Base-by-base conservation (phyloP, 2,888 invertebrate species). In the Hetaerina titia region DNA sequence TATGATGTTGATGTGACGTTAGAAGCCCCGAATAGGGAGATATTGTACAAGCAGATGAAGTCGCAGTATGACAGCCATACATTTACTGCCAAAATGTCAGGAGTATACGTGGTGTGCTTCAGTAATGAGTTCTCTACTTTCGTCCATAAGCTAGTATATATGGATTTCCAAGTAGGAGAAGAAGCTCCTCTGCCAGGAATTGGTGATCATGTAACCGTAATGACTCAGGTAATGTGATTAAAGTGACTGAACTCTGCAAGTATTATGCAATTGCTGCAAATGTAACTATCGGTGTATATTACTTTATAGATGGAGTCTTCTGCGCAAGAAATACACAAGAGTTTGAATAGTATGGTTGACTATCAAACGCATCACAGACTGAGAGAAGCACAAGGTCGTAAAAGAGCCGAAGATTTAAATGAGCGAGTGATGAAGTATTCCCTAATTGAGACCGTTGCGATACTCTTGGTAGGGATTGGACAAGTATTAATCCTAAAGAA, bases 111-210 rank as follows among this genome's bases (percentile, higher is more conserved):
- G 95, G 98, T 98, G 19, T 99, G 99, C 97, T 99, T 99, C 97
- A 99, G 99, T 96, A 99, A 99, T 97, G 99, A 99, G 97, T 99
- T 99, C 97, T 99, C 99, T 92, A 99, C 99, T 95, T 99, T 99
- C 97, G 99, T 99, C 13, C 99, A 99, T 96, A 99, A 99, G 97
- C 97, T 99, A 95, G 99, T 99, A 57, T 99, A 99, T 97, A 99
- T 99, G 98, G 99, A 99, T 97, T 98, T 99, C 96, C 99, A 99
- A 98, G 99, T 99, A 60, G 99, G 99, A 6, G 99, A 99, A 31
- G 99, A 99, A 96, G 97, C 98, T 90, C 98, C 98, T 0, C 97
- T 99, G 57, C 98, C 99, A 22, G 99, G 99, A 25, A 97, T 98
- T 95, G 98, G 98, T 69, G 98, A 98, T 96, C 99, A 99, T 96